These are phyloP conservation scores for Lepidochrysops patricia DNA, from an alignment of 2,888 invertebrate species.

Conservation along the genomic window DNA sequence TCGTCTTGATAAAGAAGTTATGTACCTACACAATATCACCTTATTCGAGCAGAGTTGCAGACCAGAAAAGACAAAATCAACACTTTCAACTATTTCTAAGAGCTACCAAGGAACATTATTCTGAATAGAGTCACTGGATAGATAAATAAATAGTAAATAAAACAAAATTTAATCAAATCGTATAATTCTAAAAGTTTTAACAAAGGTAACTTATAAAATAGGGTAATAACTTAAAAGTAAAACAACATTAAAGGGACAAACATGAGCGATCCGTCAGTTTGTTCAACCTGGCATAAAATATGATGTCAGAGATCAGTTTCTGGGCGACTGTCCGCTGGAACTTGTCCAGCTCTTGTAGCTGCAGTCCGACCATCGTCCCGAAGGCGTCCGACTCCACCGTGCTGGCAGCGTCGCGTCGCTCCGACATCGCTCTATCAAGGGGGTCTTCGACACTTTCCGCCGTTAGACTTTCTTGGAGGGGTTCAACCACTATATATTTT, in stretches of 20 bases:
- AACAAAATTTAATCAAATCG: no score
- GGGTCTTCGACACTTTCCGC: not conserved
- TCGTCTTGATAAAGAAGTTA: no score
- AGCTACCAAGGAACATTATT: no score
- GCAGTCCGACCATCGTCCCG: slow-evolving; percentile 31
- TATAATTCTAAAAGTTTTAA: no score
- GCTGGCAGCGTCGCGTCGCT: not conserved
- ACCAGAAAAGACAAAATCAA: no score
- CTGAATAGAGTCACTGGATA: no score
- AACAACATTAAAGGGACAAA: slow-evolving; percentile 19
- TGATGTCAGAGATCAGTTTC: slow-evolving; percentile 39
- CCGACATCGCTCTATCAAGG: not conserved
- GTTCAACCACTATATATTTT: not conserved
- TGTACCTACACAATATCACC: no score
- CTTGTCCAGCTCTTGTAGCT: slow-evolving; percentile 30
- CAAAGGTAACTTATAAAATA: no score
- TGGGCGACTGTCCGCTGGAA: slow-evolving; percentile 35
- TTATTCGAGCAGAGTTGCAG: no score
- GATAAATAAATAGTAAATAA: no score
- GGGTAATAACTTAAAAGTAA: no score
- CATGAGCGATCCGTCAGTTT: slow-evolving; percentile 27
- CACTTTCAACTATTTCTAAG: no score
- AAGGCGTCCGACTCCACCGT: slow-evolving; percentile 21
- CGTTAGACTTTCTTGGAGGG: not conserved
- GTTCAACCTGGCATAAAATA: slow-evolving; percentile 34